phyloP scores from a whole-genome alignment of 2,113 vertebrate species.

The Malurus elegans region DNA sequence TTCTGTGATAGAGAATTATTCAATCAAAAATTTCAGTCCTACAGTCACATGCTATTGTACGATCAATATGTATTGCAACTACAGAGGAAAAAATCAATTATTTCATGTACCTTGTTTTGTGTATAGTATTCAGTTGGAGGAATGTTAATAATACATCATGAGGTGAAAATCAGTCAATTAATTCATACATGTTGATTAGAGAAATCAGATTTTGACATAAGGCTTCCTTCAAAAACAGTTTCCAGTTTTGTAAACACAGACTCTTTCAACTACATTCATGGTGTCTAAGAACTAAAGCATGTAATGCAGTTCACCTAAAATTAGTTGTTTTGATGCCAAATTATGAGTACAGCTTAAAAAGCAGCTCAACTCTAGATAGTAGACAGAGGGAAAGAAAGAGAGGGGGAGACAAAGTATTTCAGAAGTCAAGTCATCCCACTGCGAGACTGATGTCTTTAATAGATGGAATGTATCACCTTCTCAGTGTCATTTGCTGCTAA shows the following conservation, averaged over 20 bases:
- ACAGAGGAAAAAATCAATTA: neutral
- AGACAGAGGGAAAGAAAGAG: neutral
- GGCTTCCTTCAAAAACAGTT: neutral
- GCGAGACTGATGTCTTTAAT: neutral
- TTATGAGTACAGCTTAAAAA: neutral
- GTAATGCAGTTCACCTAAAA: neutral
- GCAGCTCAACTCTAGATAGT: fast-evolving
- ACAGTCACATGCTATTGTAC: neutral
- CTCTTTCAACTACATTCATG: neutral
- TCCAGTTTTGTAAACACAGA: neutral
- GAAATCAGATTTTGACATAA: neutral
- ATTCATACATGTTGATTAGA: neutral
- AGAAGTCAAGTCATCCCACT: neutral
- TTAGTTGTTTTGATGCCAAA: neutral
- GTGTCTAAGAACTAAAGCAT: neutral
- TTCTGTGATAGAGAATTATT: neutral
- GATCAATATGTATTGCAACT: neutral
- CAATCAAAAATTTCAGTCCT: neutral
- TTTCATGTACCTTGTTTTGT: neutral
- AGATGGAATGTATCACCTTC: neutral
- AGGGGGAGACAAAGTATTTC: neutral
- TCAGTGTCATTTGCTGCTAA: neutral
- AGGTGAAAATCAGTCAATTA: neutral
- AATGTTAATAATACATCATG: neutral
- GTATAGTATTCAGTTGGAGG: neutral